Evolutionary conservation across 2,113 vertebrate species (phyloP).

Genomic region (Sisor rabdophorus): DNA sequence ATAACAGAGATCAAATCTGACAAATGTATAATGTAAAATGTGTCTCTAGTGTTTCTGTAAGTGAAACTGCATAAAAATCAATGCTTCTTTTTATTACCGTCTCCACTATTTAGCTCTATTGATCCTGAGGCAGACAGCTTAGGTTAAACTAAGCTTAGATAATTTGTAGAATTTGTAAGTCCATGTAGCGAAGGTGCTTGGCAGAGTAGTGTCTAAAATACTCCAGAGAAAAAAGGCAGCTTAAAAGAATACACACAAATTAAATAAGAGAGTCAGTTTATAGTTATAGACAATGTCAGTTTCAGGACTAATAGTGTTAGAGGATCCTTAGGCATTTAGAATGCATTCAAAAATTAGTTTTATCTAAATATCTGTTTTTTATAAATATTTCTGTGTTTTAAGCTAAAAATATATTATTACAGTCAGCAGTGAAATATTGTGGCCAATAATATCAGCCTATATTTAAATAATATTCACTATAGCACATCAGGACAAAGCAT

Average conservation of each 20-base stretch:
- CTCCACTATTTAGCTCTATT: constrained; percentile 26
- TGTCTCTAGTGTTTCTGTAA: constrained; percentile 33
- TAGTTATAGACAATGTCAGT: no score
- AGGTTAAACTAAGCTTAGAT: background rate
- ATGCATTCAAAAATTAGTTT: background rate
- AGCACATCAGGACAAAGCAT: background rate
- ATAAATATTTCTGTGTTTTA: background rate
- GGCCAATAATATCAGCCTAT: constrained; percentile 35
- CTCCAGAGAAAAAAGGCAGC: constrained; percentile 4
- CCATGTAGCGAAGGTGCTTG: constrained; percentile 23
- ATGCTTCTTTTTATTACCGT: constrained; percentile 43
- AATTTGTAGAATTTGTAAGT: constrained; percentile 7
- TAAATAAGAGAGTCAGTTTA: background rate
- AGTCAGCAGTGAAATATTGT: constrained; percentile 31
- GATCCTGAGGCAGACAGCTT: constrained; percentile 24
- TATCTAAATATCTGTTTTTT: background rate
- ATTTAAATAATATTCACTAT: constrained; percentile 27
- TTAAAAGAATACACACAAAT: constrained; percentile 26
- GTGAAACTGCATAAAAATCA: constrained; percentile 45
- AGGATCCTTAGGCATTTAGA: background rate
- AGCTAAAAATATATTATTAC: background rate
- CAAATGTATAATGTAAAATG: constrained; percentile 22
- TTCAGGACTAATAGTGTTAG: background rate
- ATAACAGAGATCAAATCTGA: constrained; percentile 4
- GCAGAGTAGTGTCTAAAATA: constrained; percentile 24